Base-by-base conservation (phyloP, 1,140 invertebrate genomes). In the Dufourea novaeangliae region DNA sequence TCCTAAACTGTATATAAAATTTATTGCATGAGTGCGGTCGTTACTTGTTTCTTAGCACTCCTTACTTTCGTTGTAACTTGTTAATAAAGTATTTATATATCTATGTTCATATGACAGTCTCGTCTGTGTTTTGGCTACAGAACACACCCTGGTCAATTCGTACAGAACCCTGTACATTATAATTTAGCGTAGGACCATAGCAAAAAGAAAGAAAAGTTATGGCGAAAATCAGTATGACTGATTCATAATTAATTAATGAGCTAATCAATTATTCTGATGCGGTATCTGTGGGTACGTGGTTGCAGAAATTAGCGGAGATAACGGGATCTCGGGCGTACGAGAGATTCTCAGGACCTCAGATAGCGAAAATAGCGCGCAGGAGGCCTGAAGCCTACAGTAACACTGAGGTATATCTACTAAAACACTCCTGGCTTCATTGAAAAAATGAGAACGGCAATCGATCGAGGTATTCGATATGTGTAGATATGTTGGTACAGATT, bases 271-370 rank as follows among this genome's bases (percentile, higher is more conserved):
- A 62, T 50, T 14, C 10, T 63, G 6, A 34, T 46, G 17, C 34
- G 46, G 27, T 2, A 14, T 34, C 12, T n/a, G 20, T 10, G 11
- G 37, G 7, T n/a, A 59, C 4, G 5, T 63, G 67, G 69, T 93
- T 93, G 22, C 83, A 96, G 94, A 94, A 95, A 93, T 93, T 99
- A 85, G 95, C 97, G 1, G 93, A 95, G 87, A 94, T 98, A 46
- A 99, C 98, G 20, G 98, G 98, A 1, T 98, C 98, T 0, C 93
- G 96, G 83, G 98, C 97, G 2, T 98, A 98, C 93, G 97, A 99
- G 88, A 94, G 98, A 82, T 99, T 98, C 92, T 99, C 98, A 0
- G 98, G 96, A 7, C 93, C 96, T 22, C 98, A 99, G 93, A 99
- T 99, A 83, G 94, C 96, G 7, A 99, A 98, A 93, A 95, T 99